Conservation (phyloP, 2,113 vertebrate genomes). For the Erpornis zantholeuca region DNA sequence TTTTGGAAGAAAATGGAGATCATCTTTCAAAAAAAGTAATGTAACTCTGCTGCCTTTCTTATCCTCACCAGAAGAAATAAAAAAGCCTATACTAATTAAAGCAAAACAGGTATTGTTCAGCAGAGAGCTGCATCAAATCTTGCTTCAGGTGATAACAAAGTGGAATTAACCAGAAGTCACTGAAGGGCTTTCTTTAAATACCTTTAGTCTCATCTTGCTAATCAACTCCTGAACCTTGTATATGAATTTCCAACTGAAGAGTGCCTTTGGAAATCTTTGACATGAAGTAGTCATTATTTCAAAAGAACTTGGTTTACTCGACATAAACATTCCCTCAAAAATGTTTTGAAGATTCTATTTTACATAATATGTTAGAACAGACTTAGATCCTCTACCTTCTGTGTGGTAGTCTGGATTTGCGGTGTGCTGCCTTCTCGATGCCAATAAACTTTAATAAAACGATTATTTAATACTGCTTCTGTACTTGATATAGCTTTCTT, state of each 20-base stretch:
- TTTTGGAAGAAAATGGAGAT: background rate
- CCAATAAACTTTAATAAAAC: slow-evolving; percentile 95
- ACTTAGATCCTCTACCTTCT: slow-evolving; percentile 67
- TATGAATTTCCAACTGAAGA: background rate
- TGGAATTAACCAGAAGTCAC: background rate
- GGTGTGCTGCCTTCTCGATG: slow-evolving; percentile 83
- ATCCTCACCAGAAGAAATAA: background rate
- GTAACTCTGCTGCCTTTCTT: background rate
- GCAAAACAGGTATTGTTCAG: background rate
- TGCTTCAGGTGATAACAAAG: background rate
- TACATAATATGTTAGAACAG: background rate
- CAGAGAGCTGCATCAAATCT: background rate
- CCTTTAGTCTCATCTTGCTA: background rate
- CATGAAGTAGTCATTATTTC: background rate
- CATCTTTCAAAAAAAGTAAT: background rate
- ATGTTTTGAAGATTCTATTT: background rate
- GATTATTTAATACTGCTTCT: slow-evolving; percentile 95
- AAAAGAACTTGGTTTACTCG: background rate
- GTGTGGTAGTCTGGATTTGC: slow-evolving; percentile 57
- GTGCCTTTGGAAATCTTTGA: background rate
- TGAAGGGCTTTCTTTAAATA: background rate
- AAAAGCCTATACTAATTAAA: background rate
- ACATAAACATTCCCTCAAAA: background rate
- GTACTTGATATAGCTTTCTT: slow-evolving; percentile 93
- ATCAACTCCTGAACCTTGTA: background rate